Evolutionary conservation across 2,888 invertebrate genomes (phyloP), one percentile per base, ranked within the genome.

Genomic region (Leistus spinibarbis): DNA sequence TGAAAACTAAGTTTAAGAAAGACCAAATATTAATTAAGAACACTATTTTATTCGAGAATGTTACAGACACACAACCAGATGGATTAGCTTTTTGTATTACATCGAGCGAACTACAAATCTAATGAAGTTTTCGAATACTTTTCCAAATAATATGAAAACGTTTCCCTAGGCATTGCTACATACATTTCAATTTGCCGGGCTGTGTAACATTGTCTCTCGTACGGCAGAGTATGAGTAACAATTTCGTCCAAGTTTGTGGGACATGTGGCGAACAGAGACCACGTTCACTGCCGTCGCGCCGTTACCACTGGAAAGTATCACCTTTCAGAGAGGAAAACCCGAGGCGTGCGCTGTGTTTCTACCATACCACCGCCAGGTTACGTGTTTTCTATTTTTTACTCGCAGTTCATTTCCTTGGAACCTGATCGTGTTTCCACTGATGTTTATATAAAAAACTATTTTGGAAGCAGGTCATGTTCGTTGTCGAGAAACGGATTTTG

Each of bases 381-480:
- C 64, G 27, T 64, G 27, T 64, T 60, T 60, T 71, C 56, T 71
- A 71, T 71, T 71, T 71, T 71, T 71, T 71, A 64, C 71, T 64
- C 63, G 16, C 27, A 64, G 65, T 64, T 71, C 71, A 65, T 71
- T 71, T 71, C 71, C 71, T 71, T 71, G 71, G 64, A 65, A 71
- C 65, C 54, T 24, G 71, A 71, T 71, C 71, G 19, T 16, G 24
- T 64, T 70, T 40, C n/a, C 70, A 24, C n/a, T 9, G 63, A 17
- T 70, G 70, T 70, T 70, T 70, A 54, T 62, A 70, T 70, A 63
- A 70, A 70, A 70, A 53, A 57, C 22, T 40, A 40, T 40, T 40
- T 60, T 17, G 54, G 54, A 66, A 20, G 40, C 20, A 10, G 40
- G 16, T 27, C 63, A 70, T 64, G 65, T 54, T 54, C 64, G 64